These are phyloP conservation scores for Zaprionus africanus DNA, from an alignment of 1,140 invertebrate genomes.

Conservation along the genomic window DNA sequence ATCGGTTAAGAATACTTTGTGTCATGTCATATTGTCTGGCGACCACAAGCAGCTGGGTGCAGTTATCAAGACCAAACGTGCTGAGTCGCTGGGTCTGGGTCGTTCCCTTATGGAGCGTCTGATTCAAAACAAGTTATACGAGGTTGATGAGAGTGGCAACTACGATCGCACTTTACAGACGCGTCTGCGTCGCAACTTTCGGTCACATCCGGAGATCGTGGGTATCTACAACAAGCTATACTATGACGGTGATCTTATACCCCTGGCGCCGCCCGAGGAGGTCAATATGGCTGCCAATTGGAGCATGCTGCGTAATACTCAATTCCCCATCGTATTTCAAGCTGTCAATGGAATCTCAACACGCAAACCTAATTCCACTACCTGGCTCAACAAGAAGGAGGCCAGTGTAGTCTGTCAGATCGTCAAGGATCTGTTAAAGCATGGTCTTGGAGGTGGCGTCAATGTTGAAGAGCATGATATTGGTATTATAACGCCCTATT, in stretches of 20 bases:
- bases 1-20: slow-evolving; percentile 32
- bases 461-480: slow-evolving; percentile 87
- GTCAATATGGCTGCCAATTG: slow-evolving; percentile 70
- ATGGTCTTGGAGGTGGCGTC: slow-evolving; percentile 66
- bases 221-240: slow-evolving; percentile 87
- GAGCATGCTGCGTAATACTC: slow-evolving; percentile 75
- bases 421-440: slow-evolving; percentile 77
- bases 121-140: slow-evolving; percentile 84
- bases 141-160: slow-evolving; percentile 83
- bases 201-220: slow-evolving; percentile 87
- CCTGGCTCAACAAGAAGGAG: slow-evolving; percentile 85
- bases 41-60: slow-evolving; percentile 94
- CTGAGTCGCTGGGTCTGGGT: slow-evolving; percentile 84
- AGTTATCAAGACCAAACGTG: slow-evolving; percentile 86
- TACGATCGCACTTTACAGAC: slow-evolving; percentile 87
- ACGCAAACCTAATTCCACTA: slow-evolving; percentile 33
- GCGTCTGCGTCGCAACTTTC: slow-evolving; percentile 88
- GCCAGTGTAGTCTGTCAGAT: slow-evolving; percentile 86
- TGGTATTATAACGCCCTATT: slow-evolving; percentile 93
- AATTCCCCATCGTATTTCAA: slow-evolving; percentile 88
- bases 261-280: slow-evolving; percentile 42
- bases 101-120: slow-evolving; percentile 86
- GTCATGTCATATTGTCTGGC: slow-evolving; percentile 90
- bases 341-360: slow-evolving; percentile 85
- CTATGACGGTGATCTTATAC: slow-evolving; percentile 87